phyloP scores from a whole-genome alignment of 2,888 invertebrate species.

The Drosophila conformis region DNA sequence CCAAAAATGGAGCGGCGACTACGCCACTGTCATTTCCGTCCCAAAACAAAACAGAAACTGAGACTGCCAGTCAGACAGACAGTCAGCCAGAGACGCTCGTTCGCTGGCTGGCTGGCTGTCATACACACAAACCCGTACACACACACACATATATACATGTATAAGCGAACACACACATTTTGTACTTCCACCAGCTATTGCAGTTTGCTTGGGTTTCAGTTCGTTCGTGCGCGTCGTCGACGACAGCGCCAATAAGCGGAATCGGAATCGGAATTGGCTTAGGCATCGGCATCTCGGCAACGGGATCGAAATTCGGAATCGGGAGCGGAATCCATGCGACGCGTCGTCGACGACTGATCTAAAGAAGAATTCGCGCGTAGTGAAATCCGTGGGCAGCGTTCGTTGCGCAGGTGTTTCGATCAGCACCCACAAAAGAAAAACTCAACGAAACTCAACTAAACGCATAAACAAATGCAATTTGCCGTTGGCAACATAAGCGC shows the following conservation, averaged over 20 bases:
- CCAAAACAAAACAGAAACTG: slow-evolving; percentile 76
- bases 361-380: slow-evolving; percentile 55
- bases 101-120: slow-evolving; percentile 17
- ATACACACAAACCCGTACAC: slow-evolving; percentile 21
- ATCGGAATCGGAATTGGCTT: slow-evolving; percentile 51
- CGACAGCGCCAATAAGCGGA: slow-evolving; percentile 68
- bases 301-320: slow-evolving; percentile 51
- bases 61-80: slow-evolving; percentile 55
- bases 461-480: slow-evolving; percentile 51
- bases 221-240: slow-evolving; percentile 65
- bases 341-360: slow-evolving; percentile 41
- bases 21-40: slow-evolving; percentile 72
- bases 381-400: slow-evolving; percentile 50
- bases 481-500: slow-evolving; percentile 31
- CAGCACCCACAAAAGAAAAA: slow-evolving; percentile 19
- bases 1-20: slow-evolving; percentile 39
- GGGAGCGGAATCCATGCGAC: slow-evolving; percentile 45
- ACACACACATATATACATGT: slow-evolving; percentile 20
- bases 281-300: slow-evolving; percentile 15
- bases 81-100: slow-evolving; percentile 51
- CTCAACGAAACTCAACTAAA: slow-evolving; percentile 11
- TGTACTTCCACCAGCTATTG: slow-evolving; percentile 73
- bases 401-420: slow-evolving; percentile 53
- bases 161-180: slow-evolving; percentile 30
- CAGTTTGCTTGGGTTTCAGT: slow-evolving; percentile 74